These are phyloP conservation scores for Gymnosoma rotundatum DNA, from an alignment of 2,888 invertebrate species.

Conservation along the genomic window DNA sequence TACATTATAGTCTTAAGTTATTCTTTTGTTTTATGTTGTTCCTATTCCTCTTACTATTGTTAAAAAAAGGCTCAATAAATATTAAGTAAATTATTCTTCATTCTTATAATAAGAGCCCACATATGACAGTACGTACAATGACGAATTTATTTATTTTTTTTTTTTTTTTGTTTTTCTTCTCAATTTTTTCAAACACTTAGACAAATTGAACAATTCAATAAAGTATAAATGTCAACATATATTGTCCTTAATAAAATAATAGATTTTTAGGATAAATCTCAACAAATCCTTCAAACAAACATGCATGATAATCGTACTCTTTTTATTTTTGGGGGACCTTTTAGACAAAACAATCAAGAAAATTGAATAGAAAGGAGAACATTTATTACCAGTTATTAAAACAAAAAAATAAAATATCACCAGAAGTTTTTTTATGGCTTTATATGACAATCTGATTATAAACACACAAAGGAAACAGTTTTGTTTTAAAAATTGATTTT, in stretches of 20 bases:
- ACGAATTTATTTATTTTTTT: not conserved
- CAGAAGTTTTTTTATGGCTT: no score
- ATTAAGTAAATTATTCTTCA: no score
- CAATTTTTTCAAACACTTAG: not conserved
- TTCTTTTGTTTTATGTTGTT: no score
- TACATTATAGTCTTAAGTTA: no score
- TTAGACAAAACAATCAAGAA: not conserved
- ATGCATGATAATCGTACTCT: not conserved
- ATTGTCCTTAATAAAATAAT: conserved; percentile 30
- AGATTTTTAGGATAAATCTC: conserved; percentile 43
- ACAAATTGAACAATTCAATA: not conserved
- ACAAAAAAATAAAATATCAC: not conserved
- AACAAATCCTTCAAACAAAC: conserved; percentile 19
- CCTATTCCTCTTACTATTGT: no score
- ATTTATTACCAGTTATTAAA: not conserved
- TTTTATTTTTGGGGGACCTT: not conserved
- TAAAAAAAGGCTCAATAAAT: no score
- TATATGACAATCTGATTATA: no score
- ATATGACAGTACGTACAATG: not conserved
- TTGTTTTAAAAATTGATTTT: no score
- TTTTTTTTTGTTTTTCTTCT: not conserved
- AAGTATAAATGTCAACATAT: conserved; percentile 21
- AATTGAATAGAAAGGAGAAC: not conserved
- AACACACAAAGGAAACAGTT: no score
- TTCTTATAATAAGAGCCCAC: no score